phyloP scores from a whole-genome alignment of 2,113 vertebrate genomes.

The Cavia porcellus region DNA sequence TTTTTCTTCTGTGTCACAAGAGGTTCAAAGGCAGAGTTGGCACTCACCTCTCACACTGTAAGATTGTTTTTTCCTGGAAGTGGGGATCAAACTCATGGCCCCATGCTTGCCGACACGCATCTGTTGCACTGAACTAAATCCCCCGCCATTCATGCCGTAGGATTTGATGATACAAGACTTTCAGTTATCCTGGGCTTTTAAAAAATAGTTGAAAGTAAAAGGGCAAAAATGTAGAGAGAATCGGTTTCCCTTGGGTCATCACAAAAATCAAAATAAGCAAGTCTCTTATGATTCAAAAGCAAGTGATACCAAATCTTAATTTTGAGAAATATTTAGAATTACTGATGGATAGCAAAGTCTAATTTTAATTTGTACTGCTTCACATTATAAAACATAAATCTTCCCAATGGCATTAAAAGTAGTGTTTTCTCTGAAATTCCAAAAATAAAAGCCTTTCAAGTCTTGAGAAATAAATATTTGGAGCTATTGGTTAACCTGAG shows the following conservation, averaged over 20 bases:
- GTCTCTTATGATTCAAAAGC: constrained; percentile 31
- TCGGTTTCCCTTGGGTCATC: background rate
- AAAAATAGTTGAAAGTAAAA: background rate
- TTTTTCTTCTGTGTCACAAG: background rate
- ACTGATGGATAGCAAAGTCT: background rate
- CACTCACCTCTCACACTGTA: background rate
- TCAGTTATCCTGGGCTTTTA: constrained; percentile 39
- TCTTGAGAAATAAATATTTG: constrained; percentile 24
- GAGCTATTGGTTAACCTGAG: background rate
- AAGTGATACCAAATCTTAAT: constrained; percentile 11
- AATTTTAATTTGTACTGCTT: constrained; percentile 9
- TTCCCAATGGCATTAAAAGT: background rate
- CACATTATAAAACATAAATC: constrained; percentile 37
- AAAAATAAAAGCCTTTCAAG: background rate
- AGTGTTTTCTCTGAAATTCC: constrained; percentile 1
- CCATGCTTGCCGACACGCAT: no score
- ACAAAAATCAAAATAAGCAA: constrained; percentile 4
- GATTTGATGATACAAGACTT: background rate
- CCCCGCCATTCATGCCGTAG: background rate
- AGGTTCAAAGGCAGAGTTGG: background rate
- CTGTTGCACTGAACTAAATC: no score
- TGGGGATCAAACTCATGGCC: no score
- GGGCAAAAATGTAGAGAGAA: background rate
- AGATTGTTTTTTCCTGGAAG: background rate
- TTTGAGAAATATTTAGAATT: constrained; percentile 53